These are phyloP conservation scores for Spizaetus ornatus DNA, from an alignment of 2,113 vertebrate species.

Conservation along the genomic window DNA sequence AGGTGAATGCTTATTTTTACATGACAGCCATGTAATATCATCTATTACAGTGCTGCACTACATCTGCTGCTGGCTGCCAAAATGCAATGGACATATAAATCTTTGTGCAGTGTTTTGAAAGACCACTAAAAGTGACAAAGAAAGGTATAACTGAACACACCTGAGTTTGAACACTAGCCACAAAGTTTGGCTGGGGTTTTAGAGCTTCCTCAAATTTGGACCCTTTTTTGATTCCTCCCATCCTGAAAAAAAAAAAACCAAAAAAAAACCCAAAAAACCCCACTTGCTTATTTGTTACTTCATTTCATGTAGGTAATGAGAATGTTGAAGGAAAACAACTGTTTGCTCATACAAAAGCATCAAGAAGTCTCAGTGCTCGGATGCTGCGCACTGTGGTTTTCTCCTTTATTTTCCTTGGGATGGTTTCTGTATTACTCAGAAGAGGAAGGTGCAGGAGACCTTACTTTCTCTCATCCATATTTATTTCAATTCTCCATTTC, in stretches of 20 bases:
- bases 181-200: neutral
- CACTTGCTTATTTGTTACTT: neutral
- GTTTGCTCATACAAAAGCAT: neutral
- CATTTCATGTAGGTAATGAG: neutral
- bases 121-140: neutral
- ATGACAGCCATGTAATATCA: neutral
- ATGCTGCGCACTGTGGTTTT: neutral
- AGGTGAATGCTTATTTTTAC: neutral
- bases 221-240: neutral
- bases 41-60: neutral
- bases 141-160: neutral
- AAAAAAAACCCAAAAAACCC: too few relatives aligned
- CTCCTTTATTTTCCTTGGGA: neutral
- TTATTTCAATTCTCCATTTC: neutral
- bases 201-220: neutral
- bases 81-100: neutral
- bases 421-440: neutral
- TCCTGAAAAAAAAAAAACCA: too few relatives aligned
- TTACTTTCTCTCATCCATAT: neutral
- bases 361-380: neutral
- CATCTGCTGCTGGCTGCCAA: neutral
- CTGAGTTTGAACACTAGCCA: neutral
- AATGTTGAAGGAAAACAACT: neutral
- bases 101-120: neutral
- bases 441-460: neutral